Conservation (phyloP, 2,888 invertebrate species). For the Andrena trimmerana region DNA sequence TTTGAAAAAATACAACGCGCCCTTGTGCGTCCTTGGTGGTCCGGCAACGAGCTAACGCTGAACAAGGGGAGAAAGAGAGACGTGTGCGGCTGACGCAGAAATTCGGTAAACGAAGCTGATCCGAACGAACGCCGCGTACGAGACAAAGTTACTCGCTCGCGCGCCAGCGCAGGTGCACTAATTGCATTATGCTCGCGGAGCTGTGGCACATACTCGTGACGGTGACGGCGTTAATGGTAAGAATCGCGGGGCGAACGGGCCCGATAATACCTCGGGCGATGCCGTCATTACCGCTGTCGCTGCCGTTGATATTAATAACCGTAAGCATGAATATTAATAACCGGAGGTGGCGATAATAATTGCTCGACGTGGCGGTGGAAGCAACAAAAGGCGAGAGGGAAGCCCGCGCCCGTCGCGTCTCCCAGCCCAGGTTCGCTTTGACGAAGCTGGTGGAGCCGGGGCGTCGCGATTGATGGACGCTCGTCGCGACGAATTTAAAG, state of each 20-base stretch:
- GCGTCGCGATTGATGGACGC: background rate
- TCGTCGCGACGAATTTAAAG: constrained; percentile 16
- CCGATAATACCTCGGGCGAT: constrained; percentile 17
- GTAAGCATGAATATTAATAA: constrained; percentile 38
- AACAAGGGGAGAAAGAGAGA: too few species aligned
- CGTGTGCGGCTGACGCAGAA: background rate
- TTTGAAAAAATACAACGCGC: too few species aligned
- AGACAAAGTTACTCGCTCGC: background rate
- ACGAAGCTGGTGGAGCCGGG: background rate
- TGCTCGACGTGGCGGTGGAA: background rate
- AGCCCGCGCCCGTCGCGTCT: background rate
- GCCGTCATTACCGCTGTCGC: constrained; percentile 17
- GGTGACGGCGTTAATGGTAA: constrained; percentile 15
- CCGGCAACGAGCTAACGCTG: too few species aligned
- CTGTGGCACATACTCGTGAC: background rate
- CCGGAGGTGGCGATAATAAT: constrained; percentile 17
- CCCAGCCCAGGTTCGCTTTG: background rate
- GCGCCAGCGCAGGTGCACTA: background rate
- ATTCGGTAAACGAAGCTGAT: background rate
- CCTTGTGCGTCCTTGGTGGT: too few species aligned
- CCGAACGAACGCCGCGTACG: background rate
- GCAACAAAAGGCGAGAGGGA: background rate
- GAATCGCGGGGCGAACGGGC: constrained; percentile 14
- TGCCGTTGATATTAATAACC: constrained; percentile 28
- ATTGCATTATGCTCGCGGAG: background rate